Percentiles rank a stretch among this genome's conserved stretches.
These are phyloP conservation scores for Lepidonotus clava DNA, from an alignment of 2,888 invertebrate species.

Conservation along the genomic window DNA sequence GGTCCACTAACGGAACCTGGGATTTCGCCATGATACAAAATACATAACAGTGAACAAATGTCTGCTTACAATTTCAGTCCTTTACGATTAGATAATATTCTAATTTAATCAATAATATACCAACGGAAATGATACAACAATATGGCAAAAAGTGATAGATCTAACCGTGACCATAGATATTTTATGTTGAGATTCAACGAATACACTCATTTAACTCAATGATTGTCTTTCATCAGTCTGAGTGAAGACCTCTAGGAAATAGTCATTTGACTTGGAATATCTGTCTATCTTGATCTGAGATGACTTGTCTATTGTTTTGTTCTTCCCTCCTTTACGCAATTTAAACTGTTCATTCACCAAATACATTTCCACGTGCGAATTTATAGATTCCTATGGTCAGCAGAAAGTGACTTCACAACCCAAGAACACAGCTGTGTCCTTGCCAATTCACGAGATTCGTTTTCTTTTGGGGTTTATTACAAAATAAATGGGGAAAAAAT, in stretches of 20 bases:
- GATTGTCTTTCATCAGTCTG: not conserved
- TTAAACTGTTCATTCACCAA: too few species aligned
- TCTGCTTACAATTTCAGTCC: not conserved
- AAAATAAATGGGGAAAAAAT: not conserved
- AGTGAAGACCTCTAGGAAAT: too few species aligned
- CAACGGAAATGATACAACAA: not conserved
- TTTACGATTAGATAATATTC: not conserved
- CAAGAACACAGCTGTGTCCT: not conserved
- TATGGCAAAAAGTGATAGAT: not conserved
- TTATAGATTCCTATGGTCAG: constrained; percentile 35
- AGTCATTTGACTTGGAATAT: too few species aligned
- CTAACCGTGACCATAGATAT: not conserved
- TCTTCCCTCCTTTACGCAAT: too few species aligned
- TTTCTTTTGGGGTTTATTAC: not conserved
- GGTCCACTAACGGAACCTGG: not conserved
- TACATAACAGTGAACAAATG: not conserved
- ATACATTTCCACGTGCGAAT: not conserved
- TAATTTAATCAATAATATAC: not conserved
- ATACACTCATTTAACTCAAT: not conserved
- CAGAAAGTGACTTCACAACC: constrained; percentile 3
- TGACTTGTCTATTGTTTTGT: too few species aligned
- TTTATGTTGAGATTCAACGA: not conserved
- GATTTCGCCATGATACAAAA: not conserved
- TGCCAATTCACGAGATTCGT: constrained; percentile 11
- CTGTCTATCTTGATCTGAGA: too few species aligned